Evolutionary conservation across 2,113 vertebrate species (phyloP).

Genomic region (Pangasianodon gigas): DNA sequence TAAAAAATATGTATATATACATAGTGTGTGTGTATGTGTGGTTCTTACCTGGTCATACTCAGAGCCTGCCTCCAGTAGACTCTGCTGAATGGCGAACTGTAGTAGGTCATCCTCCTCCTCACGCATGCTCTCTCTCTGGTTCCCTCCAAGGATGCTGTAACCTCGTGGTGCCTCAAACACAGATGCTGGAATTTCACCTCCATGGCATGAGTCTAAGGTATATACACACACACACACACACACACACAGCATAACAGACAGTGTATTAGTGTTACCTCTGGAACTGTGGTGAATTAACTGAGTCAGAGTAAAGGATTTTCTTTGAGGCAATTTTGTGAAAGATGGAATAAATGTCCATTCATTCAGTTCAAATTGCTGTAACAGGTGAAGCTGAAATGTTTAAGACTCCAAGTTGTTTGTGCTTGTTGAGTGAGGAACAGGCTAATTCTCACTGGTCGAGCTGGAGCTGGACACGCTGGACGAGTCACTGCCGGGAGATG

Average conservation of each 20-base stretch:
- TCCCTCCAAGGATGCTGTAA: conserved; percentile 89
- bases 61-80: conserved; percentile 90
- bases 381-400: neutral
- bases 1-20: neutral
- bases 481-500: conserved; percentile 91
- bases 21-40: neutral
- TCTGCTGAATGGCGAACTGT: conserved; percentile 98
- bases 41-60: conserved; percentile 90
- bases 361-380: neutral
- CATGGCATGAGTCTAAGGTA: conserved; percentile 83
- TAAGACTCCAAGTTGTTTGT: neutral
- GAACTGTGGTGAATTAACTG: neutral
- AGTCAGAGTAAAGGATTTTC: neutral
- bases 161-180: conserved; percentile 90
- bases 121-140: conserved; percentile 80
- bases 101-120: conserved; percentile 92
- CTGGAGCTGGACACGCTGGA: conserved; percentile 97
- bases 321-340: neutral
- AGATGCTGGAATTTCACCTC: conserved; percentile 85
- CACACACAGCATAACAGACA: conserved; percentile 1
- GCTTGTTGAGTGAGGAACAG: neutral
- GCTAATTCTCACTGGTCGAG: conserved; percentile 80
- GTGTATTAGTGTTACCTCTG: neutral
- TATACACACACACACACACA: conserved; percentile 52
- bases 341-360: neutral